These are phyloP conservation scores for Megaustenia siamemsis DNA, from an alignment of 2,888 invertebrate species.

Conservation along the genomic window DNA sequence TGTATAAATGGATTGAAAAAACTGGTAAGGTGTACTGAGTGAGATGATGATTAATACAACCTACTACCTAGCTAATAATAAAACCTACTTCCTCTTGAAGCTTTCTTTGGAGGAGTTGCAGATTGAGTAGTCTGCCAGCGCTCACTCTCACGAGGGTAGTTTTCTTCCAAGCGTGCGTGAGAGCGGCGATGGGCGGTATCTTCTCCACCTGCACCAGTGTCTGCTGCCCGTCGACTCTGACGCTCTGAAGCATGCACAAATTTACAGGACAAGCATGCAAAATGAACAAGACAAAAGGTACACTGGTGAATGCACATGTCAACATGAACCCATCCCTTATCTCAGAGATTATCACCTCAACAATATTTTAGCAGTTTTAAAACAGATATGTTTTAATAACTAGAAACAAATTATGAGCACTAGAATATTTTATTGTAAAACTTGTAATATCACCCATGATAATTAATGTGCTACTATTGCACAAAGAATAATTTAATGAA, in stretches of 20 bases:
- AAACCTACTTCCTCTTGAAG: constrained; percentile 52
- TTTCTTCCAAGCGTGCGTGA: constrained; percentile 40
- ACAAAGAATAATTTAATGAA: no score
- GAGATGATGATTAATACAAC: no score
- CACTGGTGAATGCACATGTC: background rate
- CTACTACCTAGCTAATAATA: no score
- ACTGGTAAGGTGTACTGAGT: no score
- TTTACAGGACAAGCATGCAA: constrained; percentile 36
- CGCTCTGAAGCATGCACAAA: constrained; percentile 54
- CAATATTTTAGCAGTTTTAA: no score
- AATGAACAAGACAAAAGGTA: background rate
- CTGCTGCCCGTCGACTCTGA: constrained; percentile 4
- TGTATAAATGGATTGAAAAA: no score
- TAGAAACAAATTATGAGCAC: no score
- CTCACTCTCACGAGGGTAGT: constrained; percentile 20
- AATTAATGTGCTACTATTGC: no score
- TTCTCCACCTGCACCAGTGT: background rate
- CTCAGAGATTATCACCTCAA: no score
- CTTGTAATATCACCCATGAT: no score
- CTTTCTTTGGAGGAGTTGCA: constrained; percentile 28
- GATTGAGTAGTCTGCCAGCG: background rate
- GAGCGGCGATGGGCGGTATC: constrained; percentile 48
- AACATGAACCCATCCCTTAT: background rate
- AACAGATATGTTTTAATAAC: no score
- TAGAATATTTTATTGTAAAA: no score